These are phyloP conservation scores for Perdita meconis DNA, from an alignment of 2,888 invertebrate genomes.

Conservation along the genomic window DNA sequence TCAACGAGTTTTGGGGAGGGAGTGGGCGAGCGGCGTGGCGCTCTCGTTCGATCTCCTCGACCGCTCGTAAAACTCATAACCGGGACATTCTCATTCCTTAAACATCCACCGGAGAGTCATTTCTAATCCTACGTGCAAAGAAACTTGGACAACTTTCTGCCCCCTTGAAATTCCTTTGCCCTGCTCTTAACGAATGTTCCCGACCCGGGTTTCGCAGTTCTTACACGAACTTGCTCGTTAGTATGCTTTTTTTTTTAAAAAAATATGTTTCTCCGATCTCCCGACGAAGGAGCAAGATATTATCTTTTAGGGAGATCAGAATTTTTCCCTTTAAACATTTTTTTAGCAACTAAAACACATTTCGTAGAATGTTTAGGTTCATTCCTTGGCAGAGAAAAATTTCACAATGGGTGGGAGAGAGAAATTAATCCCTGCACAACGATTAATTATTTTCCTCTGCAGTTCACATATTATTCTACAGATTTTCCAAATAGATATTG, in stretches of 20 bases:
- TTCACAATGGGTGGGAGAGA: no score
- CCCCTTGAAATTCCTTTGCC: constrained; percentile 27
- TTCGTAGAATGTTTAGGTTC: no score
- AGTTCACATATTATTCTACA: no score
- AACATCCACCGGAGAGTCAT: constrained; percentile 6
- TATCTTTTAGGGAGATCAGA: no score
- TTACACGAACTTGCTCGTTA: constrained; percentile 2
- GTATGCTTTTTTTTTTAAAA: constrained; percentile 4
- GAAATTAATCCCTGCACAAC: no score
- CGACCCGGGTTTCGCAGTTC: neutral
- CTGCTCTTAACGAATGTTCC: constrained; percentile 33
- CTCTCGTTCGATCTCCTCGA: constrained; percentile 17
- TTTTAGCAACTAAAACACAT: no score
- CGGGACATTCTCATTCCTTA: constrained; percentile 52
- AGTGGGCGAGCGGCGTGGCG: no score
- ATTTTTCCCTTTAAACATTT: no score
- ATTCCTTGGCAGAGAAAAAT: no score
- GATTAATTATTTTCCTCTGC: no score
- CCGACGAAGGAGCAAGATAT: no score
- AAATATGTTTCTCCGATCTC: neutral
- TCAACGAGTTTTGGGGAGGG: constrained; percentile 47
- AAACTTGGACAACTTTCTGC: constrained; percentile 46
- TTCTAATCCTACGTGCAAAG: constrained; percentile 34
- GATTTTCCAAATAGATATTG: no score
- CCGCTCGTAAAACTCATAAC: constrained; percentile 48